Conservation (phyloP, 2,888 invertebrate species). For the Chymomyza amoena region DNA sequence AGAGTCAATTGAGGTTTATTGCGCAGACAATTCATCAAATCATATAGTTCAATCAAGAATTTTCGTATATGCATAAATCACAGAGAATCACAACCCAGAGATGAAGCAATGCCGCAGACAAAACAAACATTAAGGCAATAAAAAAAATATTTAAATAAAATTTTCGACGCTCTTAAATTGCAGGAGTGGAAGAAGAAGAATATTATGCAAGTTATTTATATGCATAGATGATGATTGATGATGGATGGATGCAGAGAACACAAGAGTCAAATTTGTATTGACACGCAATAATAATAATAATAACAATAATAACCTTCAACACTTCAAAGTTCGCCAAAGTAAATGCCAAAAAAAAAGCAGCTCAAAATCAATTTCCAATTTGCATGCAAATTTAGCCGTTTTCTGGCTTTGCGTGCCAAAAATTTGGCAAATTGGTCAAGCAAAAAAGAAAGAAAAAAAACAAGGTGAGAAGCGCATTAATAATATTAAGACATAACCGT, state of each 20-base stretch:
- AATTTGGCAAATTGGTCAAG: background rate
- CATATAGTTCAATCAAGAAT: background rate
- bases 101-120: conserved; percentile 4
- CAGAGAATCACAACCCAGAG: conserved; percentile 2
- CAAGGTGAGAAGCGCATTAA: background rate
- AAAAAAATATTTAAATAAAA: background rate
- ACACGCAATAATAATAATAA: background rate
- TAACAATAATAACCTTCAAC: conserved; percentile 39
- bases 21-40: conserved; percentile 50
- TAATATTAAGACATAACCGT: too few relatives aligned
- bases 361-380: conserved; percentile 69
- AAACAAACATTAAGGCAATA: conserved; percentile 3
- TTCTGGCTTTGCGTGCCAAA: too few relatives aligned
- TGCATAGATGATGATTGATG: conserved; percentile 55
- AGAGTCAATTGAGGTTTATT: conserved; percentile 1
- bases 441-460: background rate
- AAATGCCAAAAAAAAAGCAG: conserved; percentile 31
- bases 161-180: background rate
- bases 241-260: background rate
- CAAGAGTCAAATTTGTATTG: background rate
- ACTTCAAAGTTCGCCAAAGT: conserved; percentile 35
- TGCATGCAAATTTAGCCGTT: conserved; percentile 45
- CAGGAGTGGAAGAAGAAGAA: background rate
- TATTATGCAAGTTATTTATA: conserved; percentile 24
- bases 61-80: background rate